Base-by-base conservation (phyloP, 2,797 vertebrate genomes). In the Astyanax mexicanus region DNA sequence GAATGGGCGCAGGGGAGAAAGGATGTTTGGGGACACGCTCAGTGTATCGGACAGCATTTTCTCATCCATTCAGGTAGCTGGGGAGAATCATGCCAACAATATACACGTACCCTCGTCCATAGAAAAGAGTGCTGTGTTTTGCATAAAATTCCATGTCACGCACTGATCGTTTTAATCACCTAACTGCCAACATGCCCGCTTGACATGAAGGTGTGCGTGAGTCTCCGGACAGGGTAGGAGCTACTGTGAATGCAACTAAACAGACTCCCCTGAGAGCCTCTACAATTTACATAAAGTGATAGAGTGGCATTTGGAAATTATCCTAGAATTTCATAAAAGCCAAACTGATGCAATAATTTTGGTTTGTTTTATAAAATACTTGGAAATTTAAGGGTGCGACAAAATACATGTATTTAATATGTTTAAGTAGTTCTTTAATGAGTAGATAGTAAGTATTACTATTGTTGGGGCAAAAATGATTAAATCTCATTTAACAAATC, bases 11-110 rank as follows among this genome's bases (percentile, higher is more conserved):
- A 12, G 37, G 27, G 55, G 38, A 72, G 75, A 44, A 77, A 62
- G 44, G 74, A 40, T 23, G 15, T 66, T 66, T 52, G 6, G 69
- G 57, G 64, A 71, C 62, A 38, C 54, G 25, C 40, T 77, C 62
- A 13, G 58, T 21, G 7, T 80, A 47, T 58, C 51, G 55, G 62
- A 47, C 49, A 19, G 27, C 23, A 12, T 17, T 62, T 32, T 49
- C 5, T 17, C 8, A 23, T n/a, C 47, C n/a, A 10, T 44, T 49
- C 21, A 74, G 27, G 45, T 15, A 19, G 9, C 12, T 4, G n/a
- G 57, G 44, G n/a, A 67, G 65, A 67, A 49, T 67, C 5, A 64
- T 9, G 21, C 65, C 35, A 67, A 67, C 44, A 67, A 67, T 67
- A 19, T 45, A 21, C 10, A 29, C 27, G 13, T 6, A 37, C n/a